Evolutionary conservation across 2,113 vertebrate genomes (phyloP).

Genomic region (Leptobrachium ailaonicum): DNA sequence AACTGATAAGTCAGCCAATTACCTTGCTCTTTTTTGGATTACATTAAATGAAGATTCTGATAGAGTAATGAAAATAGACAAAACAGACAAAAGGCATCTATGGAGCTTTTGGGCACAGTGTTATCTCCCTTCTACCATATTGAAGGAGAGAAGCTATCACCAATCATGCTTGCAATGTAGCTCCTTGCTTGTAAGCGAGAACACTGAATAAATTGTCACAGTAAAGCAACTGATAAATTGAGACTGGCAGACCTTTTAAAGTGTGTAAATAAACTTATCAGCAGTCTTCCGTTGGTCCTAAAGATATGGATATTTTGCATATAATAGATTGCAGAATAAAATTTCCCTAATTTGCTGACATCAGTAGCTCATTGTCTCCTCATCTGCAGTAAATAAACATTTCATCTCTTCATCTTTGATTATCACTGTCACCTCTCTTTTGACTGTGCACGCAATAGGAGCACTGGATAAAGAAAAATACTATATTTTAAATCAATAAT

Average conservation of each 20-base stretch:
- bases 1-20: slow-evolving; percentile 85
- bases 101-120: slow-evolving; percentile 78
- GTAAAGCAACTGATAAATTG: slow-evolving; percentile 82
- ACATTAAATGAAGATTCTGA: slow-evolving; percentile 86
- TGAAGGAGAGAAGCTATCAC: slow-evolving; percentile 83
- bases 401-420: slow-evolving; percentile 44
- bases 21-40: slow-evolving; percentile 81
- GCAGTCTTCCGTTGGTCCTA: slow-evolving; percentile 57
- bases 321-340: slow-evolving; percentile 52
- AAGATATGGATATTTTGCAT: slow-evolving; percentile 61
- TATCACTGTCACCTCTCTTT: slow-evolving; percentile 41
- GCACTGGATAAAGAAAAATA: slow-evolving; percentile 11
- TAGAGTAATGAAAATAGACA: slow-evolving; percentile 85
- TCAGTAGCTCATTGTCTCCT: slow-evolving; percentile 58
- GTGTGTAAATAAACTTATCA: slow-evolving; percentile 77
- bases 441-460: slow-evolving; percentile 28
- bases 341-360: slow-evolving; percentile 56
- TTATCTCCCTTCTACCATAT: slow-evolving; percentile 85
- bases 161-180: slow-evolving; percentile 80
- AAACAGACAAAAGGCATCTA: slow-evolving; percentile 78
- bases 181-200: slow-evolving; percentile 77
- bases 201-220: slow-evolving; percentile 84
- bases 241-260: slow-evolving; percentile 76
- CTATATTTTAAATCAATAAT: slow-evolving; percentile 40
- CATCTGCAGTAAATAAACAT: slow-evolving; percentile 54